phyloP scores from a whole-genome alignment of 2,888 invertebrate genomes.

The Strigamia crassipes region DNA sequence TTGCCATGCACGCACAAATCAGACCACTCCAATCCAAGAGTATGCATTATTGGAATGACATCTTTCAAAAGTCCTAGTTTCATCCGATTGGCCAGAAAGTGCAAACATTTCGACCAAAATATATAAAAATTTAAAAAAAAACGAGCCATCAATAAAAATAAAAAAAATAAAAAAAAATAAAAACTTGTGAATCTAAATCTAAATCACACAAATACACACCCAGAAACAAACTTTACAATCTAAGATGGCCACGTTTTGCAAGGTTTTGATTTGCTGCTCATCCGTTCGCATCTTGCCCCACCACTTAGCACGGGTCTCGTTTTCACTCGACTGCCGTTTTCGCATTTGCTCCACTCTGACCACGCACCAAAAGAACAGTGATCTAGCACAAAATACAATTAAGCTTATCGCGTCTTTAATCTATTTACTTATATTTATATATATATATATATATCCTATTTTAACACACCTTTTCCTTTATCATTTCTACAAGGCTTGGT shows the following conservation, averaged over 20 bases:
- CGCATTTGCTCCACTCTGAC: slow-evolving; percentile 41
- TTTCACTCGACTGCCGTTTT: slow-evolving; percentile 38
- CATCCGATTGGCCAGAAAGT: too few relatives aligned
- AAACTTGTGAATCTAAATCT: too few relatives aligned
- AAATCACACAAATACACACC: too few relatives aligned
- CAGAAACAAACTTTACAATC: not conserved
- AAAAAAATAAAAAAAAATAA: too few relatives aligned
- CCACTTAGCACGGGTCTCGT: slow-evolving; percentile 28
- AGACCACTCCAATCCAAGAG: too few relatives aligned
- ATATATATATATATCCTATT: not conserved
- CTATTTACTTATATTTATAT: not conserved
- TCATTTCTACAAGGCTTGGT: slow-evolving; percentile 16
- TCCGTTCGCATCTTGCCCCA: slow-evolving; percentile 12
- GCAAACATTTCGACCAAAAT: too few relatives aligned
- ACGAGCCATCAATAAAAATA: too few relatives aligned
- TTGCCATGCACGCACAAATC: too few relatives aligned
- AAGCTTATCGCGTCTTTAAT: not conserved
- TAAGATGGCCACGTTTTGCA: slow-evolving; percentile 30
- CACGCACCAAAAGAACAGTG: slow-evolving; percentile 33
- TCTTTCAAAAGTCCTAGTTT: too few relatives aligned
- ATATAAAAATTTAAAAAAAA: too few relatives aligned
- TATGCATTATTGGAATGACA: too few relatives aligned
- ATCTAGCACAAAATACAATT: slow-evolving; percentile 27
- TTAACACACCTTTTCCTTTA: slow-evolving; percentile 37
- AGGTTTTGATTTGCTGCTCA: not conserved